Evolutionary conservation across 2,888 invertebrate species (phyloP).

Genomic region (Thereva unica): DNA sequence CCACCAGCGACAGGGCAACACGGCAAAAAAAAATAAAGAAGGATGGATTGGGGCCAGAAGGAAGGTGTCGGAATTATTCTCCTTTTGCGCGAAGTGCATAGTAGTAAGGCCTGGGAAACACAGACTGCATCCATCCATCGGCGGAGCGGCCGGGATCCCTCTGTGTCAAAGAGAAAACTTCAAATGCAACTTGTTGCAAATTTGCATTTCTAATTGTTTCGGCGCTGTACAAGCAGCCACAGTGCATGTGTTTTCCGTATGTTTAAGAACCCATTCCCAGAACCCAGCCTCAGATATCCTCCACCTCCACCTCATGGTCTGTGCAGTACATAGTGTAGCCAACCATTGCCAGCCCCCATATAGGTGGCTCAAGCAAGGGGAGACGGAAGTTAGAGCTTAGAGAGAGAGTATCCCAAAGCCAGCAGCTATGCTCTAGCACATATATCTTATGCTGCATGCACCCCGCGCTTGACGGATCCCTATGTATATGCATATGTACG

Average conservation of each 20-base stretch:
- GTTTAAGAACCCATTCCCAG: conserved; percentile 32
- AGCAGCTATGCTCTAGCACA: conserved; percentile 17
- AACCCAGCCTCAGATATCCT: not conserved
- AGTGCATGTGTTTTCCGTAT: conserved; percentile 30
- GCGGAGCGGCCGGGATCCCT: conserved; percentile 21
- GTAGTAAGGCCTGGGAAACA: conserved; percentile 23
- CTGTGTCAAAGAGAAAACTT: conserved; percentile 23
- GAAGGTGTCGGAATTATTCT: conserved; percentile 16
- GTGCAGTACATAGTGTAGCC: not conserved
- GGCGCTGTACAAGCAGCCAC: conserved; percentile 32
- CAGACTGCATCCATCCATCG: conserved; percentile 23
- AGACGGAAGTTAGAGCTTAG: conserved; percentile 28
- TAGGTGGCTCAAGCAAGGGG: not conserved
- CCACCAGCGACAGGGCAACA: too few species aligned
- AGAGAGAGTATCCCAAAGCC: conserved; percentile 22
- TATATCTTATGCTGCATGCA: not conserved
- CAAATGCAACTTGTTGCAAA: conserved; percentile 44
- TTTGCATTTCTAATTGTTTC: conserved; percentile 46
- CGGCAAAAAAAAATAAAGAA: too few species aligned
- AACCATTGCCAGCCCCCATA: not conserved
- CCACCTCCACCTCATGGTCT: not conserved
- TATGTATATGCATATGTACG: conserved; percentile 1
- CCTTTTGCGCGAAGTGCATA: conserved; percentile 9
- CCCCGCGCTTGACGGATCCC: conserved; percentile 25
- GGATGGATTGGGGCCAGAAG: not conserved